Evolutionary conservation across 1,140 invertebrate genomes (phyloP).

Genomic region (Globodera ellingtonae): DNA sequence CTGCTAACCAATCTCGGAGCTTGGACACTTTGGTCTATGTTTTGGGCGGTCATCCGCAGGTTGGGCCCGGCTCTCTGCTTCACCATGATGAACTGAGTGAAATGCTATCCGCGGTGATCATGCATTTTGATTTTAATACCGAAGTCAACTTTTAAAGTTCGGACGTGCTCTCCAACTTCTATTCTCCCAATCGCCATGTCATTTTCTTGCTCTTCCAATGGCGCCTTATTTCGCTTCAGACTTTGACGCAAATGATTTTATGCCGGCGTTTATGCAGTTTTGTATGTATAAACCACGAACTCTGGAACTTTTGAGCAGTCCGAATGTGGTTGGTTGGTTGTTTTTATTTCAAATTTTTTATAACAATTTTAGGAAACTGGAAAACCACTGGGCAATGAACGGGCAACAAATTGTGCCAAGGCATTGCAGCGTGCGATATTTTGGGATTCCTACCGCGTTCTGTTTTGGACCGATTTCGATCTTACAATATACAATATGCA

Average conservation of each 20-base stretch:
- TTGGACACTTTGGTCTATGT: constrained; percentile 63
- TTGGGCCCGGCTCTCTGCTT: constrained; percentile 41
- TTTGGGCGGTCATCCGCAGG: constrained; percentile 44
- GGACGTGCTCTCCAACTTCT: constrained; percentile 58
- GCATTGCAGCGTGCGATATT: constrained; percentile 31
- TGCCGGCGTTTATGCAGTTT: constrained; percentile 58
- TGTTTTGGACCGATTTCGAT: constrained; percentile 64
- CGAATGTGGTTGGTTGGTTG: constrained; percentile 44
- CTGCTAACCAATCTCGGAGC: constrained; percentile 49
- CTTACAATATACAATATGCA: constrained; percentile 62
- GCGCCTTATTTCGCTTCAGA: constrained; percentile 55
- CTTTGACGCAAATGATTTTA: constrained; percentile 61
- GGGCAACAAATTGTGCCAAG: constrained; percentile 2
- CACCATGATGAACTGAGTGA: constrained; percentile 54
- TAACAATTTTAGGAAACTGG: constrained; percentile 45
- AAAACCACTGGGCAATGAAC: constrained; percentile 27
- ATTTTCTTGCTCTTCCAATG: constrained; percentile 57
- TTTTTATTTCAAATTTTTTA: constrained; percentile 6
- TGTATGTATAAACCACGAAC: constrained; percentile 61
- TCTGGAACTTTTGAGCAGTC: constrained; percentile 54
- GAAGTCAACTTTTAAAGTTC: constrained; percentile 48
- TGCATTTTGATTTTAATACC: constrained; percentile 21
- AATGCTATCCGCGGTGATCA: constrained; percentile 55
- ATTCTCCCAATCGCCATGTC: constrained; percentile 56
- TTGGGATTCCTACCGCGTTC: constrained; percentile 61